These are phyloP conservation scores for Apodemus sylvaticus DNA, from an alignment of 2,113 vertebrate genomes.

Conservation along the genomic window DNA sequence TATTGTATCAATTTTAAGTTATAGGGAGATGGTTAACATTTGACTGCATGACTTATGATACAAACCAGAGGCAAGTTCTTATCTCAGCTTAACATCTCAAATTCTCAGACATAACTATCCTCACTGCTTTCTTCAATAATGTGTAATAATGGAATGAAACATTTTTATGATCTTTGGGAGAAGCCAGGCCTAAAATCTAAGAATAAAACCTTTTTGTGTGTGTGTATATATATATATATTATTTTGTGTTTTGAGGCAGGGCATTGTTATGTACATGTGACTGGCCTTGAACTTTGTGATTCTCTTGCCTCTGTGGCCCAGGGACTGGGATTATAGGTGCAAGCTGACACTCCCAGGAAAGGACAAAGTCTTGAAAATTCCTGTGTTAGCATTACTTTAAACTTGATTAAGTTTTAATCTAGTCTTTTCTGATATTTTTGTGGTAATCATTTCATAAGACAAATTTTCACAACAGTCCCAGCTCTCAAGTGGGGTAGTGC, in stretches of 20 bases:
- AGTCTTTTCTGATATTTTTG: conserved; percentile 46
- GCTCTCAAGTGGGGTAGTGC: conserved; percentile 34
- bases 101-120: conserved; percentile 74
- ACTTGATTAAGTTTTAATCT: conserved; percentile 32
- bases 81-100: conserved; percentile 75
- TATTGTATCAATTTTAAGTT: conserved; percentile 80
- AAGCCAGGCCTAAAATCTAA: conserved; percentile 51
- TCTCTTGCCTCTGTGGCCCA: background rate
- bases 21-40: conserved; percentile 64
- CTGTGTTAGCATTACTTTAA: conserved; percentile 12
- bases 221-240: too few species aligned
- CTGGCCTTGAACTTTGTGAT: background rate
- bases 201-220: background rate
- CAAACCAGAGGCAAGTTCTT: conserved; percentile 76
- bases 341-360: background rate
- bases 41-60: conserved; percentile 66
- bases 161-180: conserved; percentile 10
- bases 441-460: conserved; percentile 34
- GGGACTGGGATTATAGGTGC: background rate
- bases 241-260: background rate
- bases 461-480: conserved; percentile 16
- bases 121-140: conserved; percentile 82
- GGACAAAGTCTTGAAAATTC: conserved; percentile 26
- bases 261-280: background rate
- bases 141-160: conserved; percentile 73